These are phyloP conservation scores for Rallus crepitans DNA, from an alignment of 2,797 vertebrate genomes.

Conservation along the genomic window DNA sequence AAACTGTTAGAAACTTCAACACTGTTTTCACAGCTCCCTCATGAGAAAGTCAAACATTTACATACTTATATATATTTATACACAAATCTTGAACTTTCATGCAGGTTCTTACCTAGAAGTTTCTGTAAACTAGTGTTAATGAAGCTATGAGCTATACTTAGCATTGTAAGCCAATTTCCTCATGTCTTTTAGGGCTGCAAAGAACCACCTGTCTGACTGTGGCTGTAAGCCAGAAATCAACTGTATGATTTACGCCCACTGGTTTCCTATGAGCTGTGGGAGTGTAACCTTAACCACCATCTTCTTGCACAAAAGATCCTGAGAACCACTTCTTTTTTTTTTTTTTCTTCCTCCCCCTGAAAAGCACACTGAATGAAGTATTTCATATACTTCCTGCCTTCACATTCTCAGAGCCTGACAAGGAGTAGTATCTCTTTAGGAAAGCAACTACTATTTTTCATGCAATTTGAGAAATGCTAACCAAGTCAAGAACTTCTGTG, in stretches of 20 bases:
- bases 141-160: constrained; percentile 28
- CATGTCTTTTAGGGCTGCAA: constrained; percentile 6
- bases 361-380: background rate
- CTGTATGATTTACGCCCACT: constrained; percentile 58
- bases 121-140: background rate
- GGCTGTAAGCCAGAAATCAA: constrained; percentile 66
- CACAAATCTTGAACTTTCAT: background rate
- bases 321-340: constrained; percentile 27
- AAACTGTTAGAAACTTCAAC: background rate
- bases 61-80: background rate
- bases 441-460: background rate
- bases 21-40: background rate
- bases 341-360: background rate
- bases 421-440: background rate
- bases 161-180: constrained; percentile 17
- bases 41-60: background rate
- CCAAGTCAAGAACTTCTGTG: background rate
- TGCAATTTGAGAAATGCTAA: background rate
- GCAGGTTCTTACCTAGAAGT: constrained; percentile 2
- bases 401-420: background rate
- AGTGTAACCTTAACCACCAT: constrained; percentile 35
- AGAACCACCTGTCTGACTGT: constrained; percentile 64
- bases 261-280: constrained; percentile 54
- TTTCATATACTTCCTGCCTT: constrained; percentile 14
- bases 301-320: constrained; percentile 31